A percentile compares a stretch with the other conserved stretches of the same genome.
Conservation (phyloP, 2,797 vertebrate genomes). For the Taenioides sp. region DNA sequence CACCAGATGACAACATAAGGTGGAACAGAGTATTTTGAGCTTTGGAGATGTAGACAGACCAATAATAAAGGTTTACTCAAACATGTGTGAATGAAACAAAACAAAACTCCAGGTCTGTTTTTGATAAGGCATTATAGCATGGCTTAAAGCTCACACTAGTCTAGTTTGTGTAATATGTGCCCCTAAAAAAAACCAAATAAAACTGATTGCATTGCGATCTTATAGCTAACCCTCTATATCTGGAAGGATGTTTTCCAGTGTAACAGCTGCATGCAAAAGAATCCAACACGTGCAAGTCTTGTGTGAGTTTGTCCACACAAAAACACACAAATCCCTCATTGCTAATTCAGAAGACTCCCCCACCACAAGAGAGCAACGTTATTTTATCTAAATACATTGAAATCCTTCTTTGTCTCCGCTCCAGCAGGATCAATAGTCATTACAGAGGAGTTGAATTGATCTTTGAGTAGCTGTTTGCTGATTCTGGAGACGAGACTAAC, state of each 20-base stretch:
- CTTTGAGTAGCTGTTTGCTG: constrained; percentile 59
- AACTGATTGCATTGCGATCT: too few relatives aligned
- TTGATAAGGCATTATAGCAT: too few relatives aligned
- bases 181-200: too few relatives aligned
- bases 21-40: too few relatives aligned
- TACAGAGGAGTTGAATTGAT: constrained; percentile 69
- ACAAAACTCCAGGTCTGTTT: too few relatives aligned
- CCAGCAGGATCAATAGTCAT: constrained; percentile 73
- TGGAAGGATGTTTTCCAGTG: not conserved
- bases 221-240: not conserved
- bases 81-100: too few relatives aligned
- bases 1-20: too few relatives aligned
- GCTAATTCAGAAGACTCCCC: constrained; percentile 2
- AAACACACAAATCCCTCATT: constrained; percentile 11
- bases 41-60: too few relatives aligned
- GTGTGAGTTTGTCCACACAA: constrained; percentile 18
- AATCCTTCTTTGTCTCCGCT: constrained; percentile 53
- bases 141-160: too few relatives aligned
- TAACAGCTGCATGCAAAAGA: not conserved
- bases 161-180: too few relatives aligned
- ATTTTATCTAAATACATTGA: constrained; percentile 73
- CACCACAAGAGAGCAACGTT: constrained; percentile 46
- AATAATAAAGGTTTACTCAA: too few relatives aligned
- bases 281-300: constrained; percentile 6
- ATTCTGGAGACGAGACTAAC: constrained; percentile 66